Evolutionary conservation across 2,113 vertebrate species (phyloP).

Genomic region (Nesoenas mayeri): DNA sequence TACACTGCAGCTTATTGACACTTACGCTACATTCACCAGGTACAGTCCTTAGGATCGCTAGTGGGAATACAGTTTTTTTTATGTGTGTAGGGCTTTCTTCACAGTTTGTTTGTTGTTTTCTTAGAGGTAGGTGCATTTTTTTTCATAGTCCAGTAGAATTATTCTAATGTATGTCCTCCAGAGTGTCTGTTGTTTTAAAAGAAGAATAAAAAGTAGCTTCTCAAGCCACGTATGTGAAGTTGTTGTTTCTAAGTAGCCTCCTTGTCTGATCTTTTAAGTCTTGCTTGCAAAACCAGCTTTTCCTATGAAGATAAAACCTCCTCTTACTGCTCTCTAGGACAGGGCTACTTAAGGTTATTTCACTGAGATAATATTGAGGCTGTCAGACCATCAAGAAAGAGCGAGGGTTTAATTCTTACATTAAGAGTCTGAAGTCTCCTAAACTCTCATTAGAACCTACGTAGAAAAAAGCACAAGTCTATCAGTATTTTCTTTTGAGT

Average conservation of each 20-base stretch:
- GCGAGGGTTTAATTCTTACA: neutral
- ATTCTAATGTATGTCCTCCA: neutral
- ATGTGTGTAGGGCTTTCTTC: neutral
- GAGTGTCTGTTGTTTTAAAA: neutral
- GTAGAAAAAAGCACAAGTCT: slow-evolving; percentile 5
- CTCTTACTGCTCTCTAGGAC: neutral
- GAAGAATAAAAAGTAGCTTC: neutral
- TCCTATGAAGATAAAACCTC: neutral
- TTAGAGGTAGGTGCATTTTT: neutral
- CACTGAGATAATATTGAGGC: neutral
- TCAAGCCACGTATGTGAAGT: neutral
- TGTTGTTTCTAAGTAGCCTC: neutral
- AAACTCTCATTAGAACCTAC: neutral
- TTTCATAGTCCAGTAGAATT: neutral
- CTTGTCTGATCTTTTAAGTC: neutral
- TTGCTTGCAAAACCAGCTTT: neutral
- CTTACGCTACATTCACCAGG: slow-evolving; percentile 92
- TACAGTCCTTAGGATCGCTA: neutral
- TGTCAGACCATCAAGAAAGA: neutral
- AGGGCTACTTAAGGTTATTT: neutral
- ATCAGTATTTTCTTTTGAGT: neutral
- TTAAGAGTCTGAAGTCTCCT: neutral
- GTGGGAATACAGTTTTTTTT: neutral
- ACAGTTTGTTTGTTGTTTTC: neutral
- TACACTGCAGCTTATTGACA: slow-evolving; percentile 90